A percentile compares a stretch with the other conserved stretches of the same genome.
Evolutionary conservation across 2,797 vertebrate species (phyloP).

Genomic region (Mormyrops boulengeri): DNA sequence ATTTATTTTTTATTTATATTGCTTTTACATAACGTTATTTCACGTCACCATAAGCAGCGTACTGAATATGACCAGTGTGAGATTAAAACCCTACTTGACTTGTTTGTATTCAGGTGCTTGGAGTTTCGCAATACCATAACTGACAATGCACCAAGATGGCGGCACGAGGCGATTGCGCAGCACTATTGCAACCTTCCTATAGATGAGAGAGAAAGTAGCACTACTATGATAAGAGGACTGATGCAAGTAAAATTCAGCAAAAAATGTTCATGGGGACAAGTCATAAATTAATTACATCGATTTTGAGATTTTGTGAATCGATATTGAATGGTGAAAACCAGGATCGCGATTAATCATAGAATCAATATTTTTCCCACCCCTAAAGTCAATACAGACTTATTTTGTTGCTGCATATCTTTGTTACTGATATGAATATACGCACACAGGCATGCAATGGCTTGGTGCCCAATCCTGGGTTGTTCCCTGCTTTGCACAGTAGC

Average conservation of each 20-base stretch:
- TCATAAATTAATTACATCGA: background rate
- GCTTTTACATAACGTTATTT: background rate
- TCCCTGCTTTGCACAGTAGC: background rate
- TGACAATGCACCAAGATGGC: background rate
- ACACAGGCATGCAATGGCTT: background rate
- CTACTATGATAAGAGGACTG: background rate
- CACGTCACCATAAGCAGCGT: background rate
- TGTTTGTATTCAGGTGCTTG: background rate
- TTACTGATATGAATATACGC: too few species aligned
- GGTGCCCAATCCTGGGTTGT: background rate
- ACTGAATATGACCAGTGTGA: background rate
- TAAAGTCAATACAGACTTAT: background rate
- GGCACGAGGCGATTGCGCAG: too few species aligned
- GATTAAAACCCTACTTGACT: background rate
- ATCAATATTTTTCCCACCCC: background rate
- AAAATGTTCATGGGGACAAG: background rate
- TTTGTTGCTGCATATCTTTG: background rate
- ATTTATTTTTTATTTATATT: background rate
- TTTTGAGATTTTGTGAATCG: background rate
- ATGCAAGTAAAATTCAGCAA: too few species aligned
- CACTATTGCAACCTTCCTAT: background rate
- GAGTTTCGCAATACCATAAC: background rate
- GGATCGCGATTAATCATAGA: background rate
- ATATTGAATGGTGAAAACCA: background rate
- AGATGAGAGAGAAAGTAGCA: background rate